Conservation (phyloP, 1,140 invertebrate species). For the Drosophila nannoptera region DNA sequence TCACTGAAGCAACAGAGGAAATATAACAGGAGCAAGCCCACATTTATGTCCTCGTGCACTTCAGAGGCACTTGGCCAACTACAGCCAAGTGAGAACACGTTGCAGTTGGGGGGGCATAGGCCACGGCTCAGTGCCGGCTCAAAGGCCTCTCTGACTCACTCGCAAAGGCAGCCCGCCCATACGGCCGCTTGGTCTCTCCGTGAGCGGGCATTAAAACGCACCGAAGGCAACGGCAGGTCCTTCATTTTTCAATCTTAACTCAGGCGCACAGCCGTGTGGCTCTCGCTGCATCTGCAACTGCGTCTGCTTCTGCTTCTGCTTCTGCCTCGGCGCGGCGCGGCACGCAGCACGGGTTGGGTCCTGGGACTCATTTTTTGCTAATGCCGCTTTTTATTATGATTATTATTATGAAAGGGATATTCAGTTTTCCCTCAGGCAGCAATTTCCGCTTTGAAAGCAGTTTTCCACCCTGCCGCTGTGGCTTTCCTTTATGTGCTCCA, state of each 20-base stretch:
- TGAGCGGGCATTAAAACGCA: constrained; percentile 13
- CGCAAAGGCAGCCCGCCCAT: neutral
- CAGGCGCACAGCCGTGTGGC: neutral
- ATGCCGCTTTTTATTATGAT: neutral
- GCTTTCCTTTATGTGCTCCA: neutral
- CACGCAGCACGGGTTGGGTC: too few species aligned
- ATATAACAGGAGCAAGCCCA: neutral
- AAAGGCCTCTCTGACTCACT: neutral
- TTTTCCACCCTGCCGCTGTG: neutral
- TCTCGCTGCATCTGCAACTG: neutral
- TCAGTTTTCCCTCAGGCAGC: neutral
- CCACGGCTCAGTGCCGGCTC: neutral
- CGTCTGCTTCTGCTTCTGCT: neutral
- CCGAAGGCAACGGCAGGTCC: constrained; percentile 25
- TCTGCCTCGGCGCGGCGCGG: too few species aligned
- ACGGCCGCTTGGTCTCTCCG: too few species aligned
- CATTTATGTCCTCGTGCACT: constrained; percentile 35
- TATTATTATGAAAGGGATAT: neutral
- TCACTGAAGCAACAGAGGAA: constrained; percentile 3
- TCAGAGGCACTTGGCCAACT: constrained; percentile 23
- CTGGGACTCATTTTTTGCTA: neutral
- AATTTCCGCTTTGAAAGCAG: constrained; percentile 3
- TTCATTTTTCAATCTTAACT: constrained; percentile 22
- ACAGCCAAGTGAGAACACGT: constrained; percentile 10
- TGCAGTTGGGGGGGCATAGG: neutral